These are phyloP conservation scores for Polietes domitor DNA, from an alignment of 2,888 invertebrate genomes.

Conservation along the genomic window DNA sequence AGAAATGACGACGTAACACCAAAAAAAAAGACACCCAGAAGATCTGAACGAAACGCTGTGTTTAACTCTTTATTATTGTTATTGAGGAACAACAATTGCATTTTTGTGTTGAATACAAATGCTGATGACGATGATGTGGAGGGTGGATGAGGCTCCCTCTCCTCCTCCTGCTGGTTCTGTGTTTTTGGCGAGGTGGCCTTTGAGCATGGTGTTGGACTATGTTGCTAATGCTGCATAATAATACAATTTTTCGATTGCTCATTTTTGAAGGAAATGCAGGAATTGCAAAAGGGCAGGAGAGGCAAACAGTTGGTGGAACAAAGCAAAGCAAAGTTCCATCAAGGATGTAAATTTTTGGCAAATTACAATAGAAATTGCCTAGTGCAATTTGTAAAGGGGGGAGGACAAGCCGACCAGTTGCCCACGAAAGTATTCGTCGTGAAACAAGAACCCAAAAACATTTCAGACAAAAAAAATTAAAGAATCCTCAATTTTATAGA, in stretches of 20 bases:
- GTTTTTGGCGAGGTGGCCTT: not conserved
- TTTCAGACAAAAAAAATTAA: no score
- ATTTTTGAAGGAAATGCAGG: constrained; percentile 71
- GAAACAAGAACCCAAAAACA: no score
- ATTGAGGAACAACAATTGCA: constrained; percentile 64
- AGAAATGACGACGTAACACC: not conserved
- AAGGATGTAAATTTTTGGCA: constrained; percentile 65
- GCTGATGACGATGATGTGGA: constrained; percentile 55
- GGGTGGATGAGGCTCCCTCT: constrained; percentile 29
- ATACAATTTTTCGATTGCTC: constrained; percentile 78
- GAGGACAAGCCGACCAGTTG: not conserved
- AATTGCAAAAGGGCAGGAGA: constrained; percentile 27
- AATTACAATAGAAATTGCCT: constrained; percentile 65
- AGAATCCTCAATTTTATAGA: no score
- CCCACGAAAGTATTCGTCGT: not conserved
- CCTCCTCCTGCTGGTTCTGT: constrained; percentile 65
- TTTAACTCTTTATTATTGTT: constrained; percentile 63
- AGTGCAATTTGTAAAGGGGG: constrained; percentile 10
- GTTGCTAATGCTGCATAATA: constrained; percentile 75
- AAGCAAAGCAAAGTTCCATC: constrained; percentile 53
- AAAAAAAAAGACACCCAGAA: not conserved
- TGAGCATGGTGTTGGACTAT: constrained; percentile 69
- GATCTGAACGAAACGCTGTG: constrained; percentile 35
- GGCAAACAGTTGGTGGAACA: not conserved
- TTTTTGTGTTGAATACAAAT: constrained; percentile 69